phyloP scores from a whole-genome alignment of 2,113 vertebrate genomes.

The Macroglossus sobrinus region DNA sequence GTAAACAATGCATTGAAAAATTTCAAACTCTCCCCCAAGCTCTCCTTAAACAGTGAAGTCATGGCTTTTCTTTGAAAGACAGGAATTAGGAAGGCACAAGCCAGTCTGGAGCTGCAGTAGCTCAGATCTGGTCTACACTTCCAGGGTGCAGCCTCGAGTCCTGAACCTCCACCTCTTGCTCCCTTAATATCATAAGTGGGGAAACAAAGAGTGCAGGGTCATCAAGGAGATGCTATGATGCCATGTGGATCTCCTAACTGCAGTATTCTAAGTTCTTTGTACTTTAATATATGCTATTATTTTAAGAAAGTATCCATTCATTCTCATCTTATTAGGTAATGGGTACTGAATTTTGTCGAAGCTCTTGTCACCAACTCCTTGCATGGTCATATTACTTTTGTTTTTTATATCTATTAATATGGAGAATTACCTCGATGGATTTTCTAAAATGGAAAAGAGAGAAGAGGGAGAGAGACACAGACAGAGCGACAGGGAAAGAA shows the following conservation, averaged over 20 bases:
- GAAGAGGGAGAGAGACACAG: not conserved
- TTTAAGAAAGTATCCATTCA: not conserved
- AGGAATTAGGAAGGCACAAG: not conserved
- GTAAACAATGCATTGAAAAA: not conserved
- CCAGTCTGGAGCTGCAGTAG: not conserved
- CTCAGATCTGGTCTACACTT: too few species aligned
- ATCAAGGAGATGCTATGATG: too few species aligned
- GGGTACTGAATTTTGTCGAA: not conserved
- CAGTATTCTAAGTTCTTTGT: not conserved
- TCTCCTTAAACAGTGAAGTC: not conserved
- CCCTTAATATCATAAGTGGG: too few species aligned
- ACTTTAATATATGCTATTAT: not conserved
- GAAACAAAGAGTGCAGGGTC: too few species aligned
- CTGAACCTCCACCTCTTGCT: too few species aligned
- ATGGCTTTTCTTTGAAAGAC: not conserved
- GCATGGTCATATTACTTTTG: not conserved
- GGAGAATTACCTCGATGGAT: not conserved
- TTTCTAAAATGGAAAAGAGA: not conserved
- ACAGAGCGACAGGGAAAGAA: not conserved
- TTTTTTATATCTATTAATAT: not conserved
- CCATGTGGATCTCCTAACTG: not conserved
- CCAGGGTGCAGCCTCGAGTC: too few species aligned
- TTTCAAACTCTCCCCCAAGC: not conserved
- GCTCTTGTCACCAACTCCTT: not conserved
- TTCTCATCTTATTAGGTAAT: not conserved